Conservation (phyloP, 2,113 vertebrate genomes). For the Dicaeum eximium region DNA sequence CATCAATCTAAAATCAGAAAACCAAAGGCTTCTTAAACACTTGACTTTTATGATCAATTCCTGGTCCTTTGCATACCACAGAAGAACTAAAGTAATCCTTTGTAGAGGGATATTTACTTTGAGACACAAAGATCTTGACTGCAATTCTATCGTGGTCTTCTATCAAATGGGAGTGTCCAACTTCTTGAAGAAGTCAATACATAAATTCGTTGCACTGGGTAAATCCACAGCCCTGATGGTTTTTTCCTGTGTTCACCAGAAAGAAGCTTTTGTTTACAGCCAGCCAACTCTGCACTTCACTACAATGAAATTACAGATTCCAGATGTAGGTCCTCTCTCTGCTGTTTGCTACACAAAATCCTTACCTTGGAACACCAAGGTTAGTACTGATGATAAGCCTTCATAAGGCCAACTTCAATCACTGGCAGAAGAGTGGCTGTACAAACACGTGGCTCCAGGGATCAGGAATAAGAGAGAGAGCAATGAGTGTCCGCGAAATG, state of each 20-base stretch:
- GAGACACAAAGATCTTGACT: background rate
- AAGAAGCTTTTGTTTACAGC: background rate
- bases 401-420: background rate
- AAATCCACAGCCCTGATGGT: background rate
- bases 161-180: background rate
- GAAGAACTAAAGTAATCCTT: background rate
- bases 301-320: background rate
- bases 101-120: background rate
- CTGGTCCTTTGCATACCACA: background rate
- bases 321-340: background rate
- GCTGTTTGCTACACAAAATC: background rate
- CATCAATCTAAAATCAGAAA: background rate
- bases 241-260: background rate
- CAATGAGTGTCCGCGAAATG: background rate
- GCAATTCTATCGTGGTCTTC: background rate
- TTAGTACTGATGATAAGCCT: background rate
- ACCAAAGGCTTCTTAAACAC: background rate
- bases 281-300: background rate
- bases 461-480: background rate
- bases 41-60: background rate
- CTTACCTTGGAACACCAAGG: constrained; percentile 9
- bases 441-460: background rate
- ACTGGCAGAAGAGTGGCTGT: background rate
- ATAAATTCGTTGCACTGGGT: background rate
- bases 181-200: background rate